A percentile compares a stretch with the other conserved stretches of the same genome.
Conservation (phyloP, 1,140 invertebrate species). For the Plodia interpunctella region DNA sequence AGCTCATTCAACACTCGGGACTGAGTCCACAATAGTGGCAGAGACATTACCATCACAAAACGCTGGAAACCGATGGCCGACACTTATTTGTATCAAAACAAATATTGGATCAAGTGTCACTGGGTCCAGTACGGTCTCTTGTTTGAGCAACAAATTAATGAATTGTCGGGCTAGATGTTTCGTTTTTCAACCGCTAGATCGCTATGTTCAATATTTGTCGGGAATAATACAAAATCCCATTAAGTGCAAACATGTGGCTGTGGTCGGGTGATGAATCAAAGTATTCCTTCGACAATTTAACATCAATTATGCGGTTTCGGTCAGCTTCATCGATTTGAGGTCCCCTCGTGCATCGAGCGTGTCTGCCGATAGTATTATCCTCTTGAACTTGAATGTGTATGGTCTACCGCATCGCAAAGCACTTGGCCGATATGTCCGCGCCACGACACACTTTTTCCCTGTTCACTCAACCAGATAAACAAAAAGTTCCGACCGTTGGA, state of each 20-base stretch:
- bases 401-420: conserved; percentile 54
- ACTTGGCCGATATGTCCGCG: conserved; percentile 45
- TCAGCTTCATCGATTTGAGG: conserved; percentile 33
- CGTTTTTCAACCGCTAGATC: conserved; percentile 33
- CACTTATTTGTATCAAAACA: conserved; percentile 68
- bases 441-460: conserved; percentile 52
- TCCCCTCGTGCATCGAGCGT: conserved; percentile 22
- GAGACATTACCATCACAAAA: conserved; percentile 70
- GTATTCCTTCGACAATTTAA: conserved; percentile 9
- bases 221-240: conserved; percentile 13
- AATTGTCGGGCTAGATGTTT: conserved; percentile 54
- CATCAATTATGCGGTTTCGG: conserved; percentile 18
- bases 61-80: conserved; percentile 56
- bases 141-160: conserved; percentile 65
- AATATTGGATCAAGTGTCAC: conserved; percentile 70
- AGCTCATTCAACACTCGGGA: conserved; percentile 21
- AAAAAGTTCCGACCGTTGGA: conserved; percentile 33
- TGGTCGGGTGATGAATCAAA: conserved; percentile 8
- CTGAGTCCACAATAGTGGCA: conserved; percentile 47
- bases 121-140: conserved; percentile 56
- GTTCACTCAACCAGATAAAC: conserved; percentile 49
- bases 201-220: conserved; percentile 25
- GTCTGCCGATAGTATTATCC: conserved; percentile 57
- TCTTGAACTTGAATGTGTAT: conserved; percentile 49
- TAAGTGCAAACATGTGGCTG: conserved; percentile 5